Percentiles rank a stretch among this genome's conserved stretches.
These are phyloP conservation scores for Tetrapedia diversipes DNA, from an alignment of 2,888 invertebrate species.

Conservation along the genomic window DNA sequence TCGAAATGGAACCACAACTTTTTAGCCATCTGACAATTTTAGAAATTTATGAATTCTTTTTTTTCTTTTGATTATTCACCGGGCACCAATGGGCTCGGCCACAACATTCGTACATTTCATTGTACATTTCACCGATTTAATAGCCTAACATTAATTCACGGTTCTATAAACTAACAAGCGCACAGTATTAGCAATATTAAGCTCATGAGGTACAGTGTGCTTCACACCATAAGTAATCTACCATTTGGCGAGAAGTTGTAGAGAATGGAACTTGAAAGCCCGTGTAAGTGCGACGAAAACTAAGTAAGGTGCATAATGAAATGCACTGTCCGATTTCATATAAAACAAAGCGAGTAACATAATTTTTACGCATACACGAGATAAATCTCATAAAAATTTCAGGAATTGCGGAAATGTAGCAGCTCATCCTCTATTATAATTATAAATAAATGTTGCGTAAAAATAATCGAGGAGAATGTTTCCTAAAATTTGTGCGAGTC, in stretches of 20 bases:
- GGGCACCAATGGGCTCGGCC: conserved; percentile 48
- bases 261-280: conserved; percentile 34
- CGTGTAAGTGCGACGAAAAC: conserved; percentile 16
- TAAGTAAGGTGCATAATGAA: neutral
- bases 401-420: neutral
- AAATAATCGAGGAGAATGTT: neutral
- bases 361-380: conserved; percentile 1
- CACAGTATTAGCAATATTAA: conserved; percentile 67
- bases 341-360: neutral
- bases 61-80: conserved; percentile 38
- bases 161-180: conserved; percentile 64
- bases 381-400: conserved; percentile 19
- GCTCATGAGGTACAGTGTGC: conserved; percentile 66
- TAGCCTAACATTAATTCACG: conserved; percentile 52
- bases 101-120: conserved; percentile 40
- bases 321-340: neutral
- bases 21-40: conserved; percentile 39
- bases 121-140: conserved; percentile 18
- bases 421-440: neutral
- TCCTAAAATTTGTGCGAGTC: conserved; percentile 53
- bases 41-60: conserved; percentile 29
- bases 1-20: conserved; percentile 51
- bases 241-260: conserved; percentile 46
- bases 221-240: conserved; percentile 58
- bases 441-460: neutral